phyloP scores from a whole-genome alignment of 2,797 vertebrate species.

The Poecile montanus region DNA sequence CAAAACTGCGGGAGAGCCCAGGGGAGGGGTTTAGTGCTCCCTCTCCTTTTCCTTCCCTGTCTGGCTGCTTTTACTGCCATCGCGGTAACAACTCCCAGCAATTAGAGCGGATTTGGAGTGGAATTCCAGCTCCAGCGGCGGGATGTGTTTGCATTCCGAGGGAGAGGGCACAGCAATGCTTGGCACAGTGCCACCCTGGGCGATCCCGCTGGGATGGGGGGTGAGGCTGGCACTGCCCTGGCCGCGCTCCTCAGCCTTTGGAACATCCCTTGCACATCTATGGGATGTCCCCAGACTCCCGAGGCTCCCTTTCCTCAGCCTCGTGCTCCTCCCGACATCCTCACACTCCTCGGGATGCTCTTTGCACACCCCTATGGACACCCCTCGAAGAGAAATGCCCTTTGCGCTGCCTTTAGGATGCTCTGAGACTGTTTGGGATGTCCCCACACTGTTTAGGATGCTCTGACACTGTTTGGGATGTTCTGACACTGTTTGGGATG shows the following conservation, averaged over 20 bases:
- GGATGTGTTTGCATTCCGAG: not conserved
- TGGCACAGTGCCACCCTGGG: not conserved
- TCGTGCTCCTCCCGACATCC: not conserved
- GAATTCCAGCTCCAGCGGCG: not conserved
- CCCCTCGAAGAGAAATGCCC: not conserved
- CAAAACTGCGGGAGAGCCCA: not conserved
- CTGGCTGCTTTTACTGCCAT: not conserved
- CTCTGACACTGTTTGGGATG: too few relatives aligned
- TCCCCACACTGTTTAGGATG: accelerated
- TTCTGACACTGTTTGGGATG: not conserved
- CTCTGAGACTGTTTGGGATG: too few relatives aligned
- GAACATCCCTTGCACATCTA: not conserved
- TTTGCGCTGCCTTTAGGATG: not conserved
- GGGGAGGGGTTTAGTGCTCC: not conserved
- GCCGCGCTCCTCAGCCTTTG: not conserved
- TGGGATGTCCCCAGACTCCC: accelerated
- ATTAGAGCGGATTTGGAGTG: not conserved
- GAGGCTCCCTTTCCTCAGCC: too few relatives aligned
- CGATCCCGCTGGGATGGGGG: not conserved
- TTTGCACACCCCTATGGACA: not conserved
- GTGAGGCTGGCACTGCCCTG: not conserved
- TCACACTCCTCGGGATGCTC: not conserved
- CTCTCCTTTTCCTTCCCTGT: not conserved
- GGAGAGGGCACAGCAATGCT: accelerated
- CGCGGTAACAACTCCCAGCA: not conserved